These are phyloP conservation scores for Panurus biarmicus DNA, from an alignment of 2,113 vertebrate species.

Conservation along the genomic window DNA sequence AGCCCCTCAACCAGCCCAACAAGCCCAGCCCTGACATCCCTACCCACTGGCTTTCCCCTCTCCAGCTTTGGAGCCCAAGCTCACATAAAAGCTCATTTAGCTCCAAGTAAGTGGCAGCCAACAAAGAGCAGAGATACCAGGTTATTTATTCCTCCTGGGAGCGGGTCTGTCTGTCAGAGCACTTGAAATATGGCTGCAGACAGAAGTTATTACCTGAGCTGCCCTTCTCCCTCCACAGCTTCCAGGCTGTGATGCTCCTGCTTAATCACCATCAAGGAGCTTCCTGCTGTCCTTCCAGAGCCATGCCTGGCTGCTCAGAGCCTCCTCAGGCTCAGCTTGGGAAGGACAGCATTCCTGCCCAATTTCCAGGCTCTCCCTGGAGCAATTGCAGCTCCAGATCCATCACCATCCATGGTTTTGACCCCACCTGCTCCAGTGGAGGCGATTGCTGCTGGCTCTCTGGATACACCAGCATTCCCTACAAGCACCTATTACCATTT, in stretches of 20 bases:
- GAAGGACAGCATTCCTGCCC: background rate
- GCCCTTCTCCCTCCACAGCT: background rate
- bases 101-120: background rate
- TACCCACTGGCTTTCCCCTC: background rate
- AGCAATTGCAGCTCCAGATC: background rate
- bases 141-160: background rate
- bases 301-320: fast-evolving
- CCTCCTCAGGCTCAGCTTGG: fast-evolving
- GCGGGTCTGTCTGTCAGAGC: background rate
- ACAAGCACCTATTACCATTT: background rate
- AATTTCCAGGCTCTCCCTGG: background rate
- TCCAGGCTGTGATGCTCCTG: background rate
- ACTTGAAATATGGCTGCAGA: background rate
- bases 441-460: fast-evolving
- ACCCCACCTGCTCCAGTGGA: fast-evolving
- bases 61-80: fast-evolving
- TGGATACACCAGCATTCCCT: fast-evolving
- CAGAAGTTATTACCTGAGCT: background rate
- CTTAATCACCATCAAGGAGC: background rate
- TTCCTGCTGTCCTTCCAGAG: background rate
- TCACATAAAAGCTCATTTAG: background rate
- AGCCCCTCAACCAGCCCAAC: fast-evolving
- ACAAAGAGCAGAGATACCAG: background rate
- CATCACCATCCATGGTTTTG: background rate
- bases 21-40: background rate